Evolutionary conservation across 2,888 invertebrate genomes (phyloP).

Genomic region (Dastarcus helophoroides): DNA sequence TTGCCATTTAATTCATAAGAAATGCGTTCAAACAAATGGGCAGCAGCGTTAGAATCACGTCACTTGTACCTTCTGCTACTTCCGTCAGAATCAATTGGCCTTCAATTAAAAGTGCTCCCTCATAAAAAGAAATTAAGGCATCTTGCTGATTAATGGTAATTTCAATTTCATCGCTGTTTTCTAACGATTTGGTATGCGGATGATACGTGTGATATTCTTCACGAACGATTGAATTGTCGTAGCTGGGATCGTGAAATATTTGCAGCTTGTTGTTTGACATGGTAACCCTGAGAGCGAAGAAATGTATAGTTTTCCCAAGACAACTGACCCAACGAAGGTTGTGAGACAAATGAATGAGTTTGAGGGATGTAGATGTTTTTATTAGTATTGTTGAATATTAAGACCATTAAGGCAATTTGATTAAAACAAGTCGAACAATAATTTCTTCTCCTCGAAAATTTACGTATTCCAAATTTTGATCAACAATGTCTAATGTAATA

Average conservation of each 20-base stretch:
- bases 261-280: not conserved
- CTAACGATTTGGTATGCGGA: constrained; percentile 1
- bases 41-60: not conserved
- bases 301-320: no score
- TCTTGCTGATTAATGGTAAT: constrained; percentile 6
- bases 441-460: constrained; percentile 22
- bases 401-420: constrained; percentile 7
- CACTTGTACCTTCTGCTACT: not conserved
- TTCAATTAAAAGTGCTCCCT: constrained; percentile 16
- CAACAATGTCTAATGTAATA: constrained; percentile 20
- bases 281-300: not conserved
- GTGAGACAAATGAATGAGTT: no score
- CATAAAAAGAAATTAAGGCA: constrained; percentile 6
- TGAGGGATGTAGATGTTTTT: no score
- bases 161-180: constrained; percentile 7
- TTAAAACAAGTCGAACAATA: constrained; percentile 18
- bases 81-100: constrained; percentile 1
- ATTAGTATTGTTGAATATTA: no score
- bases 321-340: no score
- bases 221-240: not conserved
- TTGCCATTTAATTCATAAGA: constrained; percentile 10
- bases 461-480: constrained; percentile 21
- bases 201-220: constrained; percentile 1
- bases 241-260: not conserved
- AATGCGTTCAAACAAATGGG: not conserved